Evolutionary conservation across 2,113 vertebrate genomes (phyloP).

Genomic region (Hiodon tergisus): DNA sequence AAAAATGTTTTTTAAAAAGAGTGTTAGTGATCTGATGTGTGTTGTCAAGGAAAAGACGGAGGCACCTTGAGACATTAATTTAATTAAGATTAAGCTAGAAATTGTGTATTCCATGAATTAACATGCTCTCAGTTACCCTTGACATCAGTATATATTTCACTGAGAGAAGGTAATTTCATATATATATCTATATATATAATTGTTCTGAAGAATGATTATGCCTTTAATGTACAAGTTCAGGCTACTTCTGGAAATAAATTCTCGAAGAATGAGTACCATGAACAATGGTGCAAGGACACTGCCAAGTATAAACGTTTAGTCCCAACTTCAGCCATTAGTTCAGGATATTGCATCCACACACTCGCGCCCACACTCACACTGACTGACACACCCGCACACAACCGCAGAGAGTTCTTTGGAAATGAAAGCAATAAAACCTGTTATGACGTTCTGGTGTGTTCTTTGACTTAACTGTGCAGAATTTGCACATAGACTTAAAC

Average conservation of each 20-base stretch:
- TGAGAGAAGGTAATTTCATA: too few relatives aligned
- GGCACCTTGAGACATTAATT: conserved; percentile 24
- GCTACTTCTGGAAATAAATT: too few relatives aligned
- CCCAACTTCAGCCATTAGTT: too few relatives aligned
- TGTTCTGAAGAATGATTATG: too few relatives aligned
- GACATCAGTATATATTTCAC: not conserved
- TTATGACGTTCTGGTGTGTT: not conserved
- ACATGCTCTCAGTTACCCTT: not conserved
- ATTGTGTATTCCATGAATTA: conserved; percentile 31
- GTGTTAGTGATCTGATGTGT: conserved; percentile 2
- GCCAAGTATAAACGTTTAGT: too few relatives aligned
- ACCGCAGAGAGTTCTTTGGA: conserved; percentile 13
- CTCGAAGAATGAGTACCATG: too few relatives aligned
- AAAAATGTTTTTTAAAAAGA: conserved; percentile 26
- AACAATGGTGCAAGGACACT: too few relatives aligned
- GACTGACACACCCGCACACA: too few relatives aligned
- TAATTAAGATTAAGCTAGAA: conserved; percentile 29
- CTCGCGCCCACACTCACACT: too few relatives aligned
- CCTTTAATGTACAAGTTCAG: too few relatives aligned
- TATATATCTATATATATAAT: too few relatives aligned
- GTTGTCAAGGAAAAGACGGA: conserved; percentile 36
- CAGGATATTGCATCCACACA: too few relatives aligned
- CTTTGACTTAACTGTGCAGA: not conserved
- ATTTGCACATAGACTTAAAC: not conserved
- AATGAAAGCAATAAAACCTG: conserved; percentile 23